phyloP scores from a whole-genome alignment of 2,888 invertebrate genomes.

The Acheta domesticus region DNA sequence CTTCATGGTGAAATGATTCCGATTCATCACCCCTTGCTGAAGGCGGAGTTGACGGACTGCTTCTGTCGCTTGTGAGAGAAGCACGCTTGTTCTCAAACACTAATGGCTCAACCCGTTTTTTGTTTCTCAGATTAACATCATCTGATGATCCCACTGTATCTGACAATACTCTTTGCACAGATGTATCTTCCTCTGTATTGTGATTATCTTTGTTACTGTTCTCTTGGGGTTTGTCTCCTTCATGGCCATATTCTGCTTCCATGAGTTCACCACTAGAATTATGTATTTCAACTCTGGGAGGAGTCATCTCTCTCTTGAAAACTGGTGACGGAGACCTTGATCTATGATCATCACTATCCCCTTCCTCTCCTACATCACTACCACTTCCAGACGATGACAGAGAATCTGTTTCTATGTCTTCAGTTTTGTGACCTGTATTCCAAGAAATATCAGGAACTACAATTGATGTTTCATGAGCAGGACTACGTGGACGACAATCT shows the following conservation, averaged over 20 bases:
- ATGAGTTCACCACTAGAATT: constrained; percentile 66
- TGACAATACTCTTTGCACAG: background rate
- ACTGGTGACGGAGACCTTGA: constrained; percentile 29
- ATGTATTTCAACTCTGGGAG: constrained; percentile 70
- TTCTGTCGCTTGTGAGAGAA: constrained; percentile 47
- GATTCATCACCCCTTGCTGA: constrained; percentile 57
- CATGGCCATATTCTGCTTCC: constrained; percentile 41
- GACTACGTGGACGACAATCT: constrained; percentile 58
- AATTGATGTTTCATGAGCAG: constrained; percentile 61
- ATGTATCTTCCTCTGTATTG: background rate
- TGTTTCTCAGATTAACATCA: background rate
- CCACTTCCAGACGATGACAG: constrained; percentile 38
- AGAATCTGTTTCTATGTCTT: constrained; percentile 42
- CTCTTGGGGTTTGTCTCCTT: constrained; percentile 22
- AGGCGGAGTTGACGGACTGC: constrained; percentile 56
- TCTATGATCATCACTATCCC: constrained; percentile 32
- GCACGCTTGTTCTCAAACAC: constrained; percentile 26
- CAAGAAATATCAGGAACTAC: constrained; percentile 61
- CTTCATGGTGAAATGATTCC: constrained; percentile 54
- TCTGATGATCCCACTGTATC: background rate
- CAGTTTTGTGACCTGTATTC: constrained; percentile 47
- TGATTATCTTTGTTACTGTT: background rate
- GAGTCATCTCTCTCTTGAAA: constrained; percentile 43
- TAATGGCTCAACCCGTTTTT: constrained; percentile 20
- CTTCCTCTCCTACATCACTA: constrained; percentile 38